Percentiles rank a stretch among this genome's conserved stretches.
Evolutionary conservation across 1,140 invertebrate species (phyloP).

Genomic region (Drosophila melanogaster): Release_6_plus_ISO1_MT NT_033777.3:8688001-8688500

Average conservation of each 20-base stretch:
- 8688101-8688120: too few species aligned
- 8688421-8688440: slow-evolving; percentile 14
- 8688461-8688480: slow-evolving; percentile 67
- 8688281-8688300: slow-evolving; percentile 13
- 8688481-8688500: slow-evolving; percentile 77
- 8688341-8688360: slow-evolving; percentile 53
- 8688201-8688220: too few species aligned
- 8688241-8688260: slow-evolving; percentile 17
- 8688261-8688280: slow-evolving; percentile 4
- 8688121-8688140: too few species aligned
- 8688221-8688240: neutral
- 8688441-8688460: neutral
- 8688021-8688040: neutral
- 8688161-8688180: too few species aligned
- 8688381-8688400: slow-evolving; percentile 30
- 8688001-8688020: slow-evolving; percentile 23
- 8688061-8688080: neutral
- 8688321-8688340: slow-evolving; percentile 47
- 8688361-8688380: slow-evolving; percentile 56
- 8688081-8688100: too few species aligned
- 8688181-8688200: too few species aligned
- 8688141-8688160: too few species aligned
- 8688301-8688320: slow-evolving; percentile 51
- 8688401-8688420: slow-evolving; percentile 67
- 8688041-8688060: neutral